Evolutionary conservation across 1,140 invertebrate species (phyloP).

Genomic region (Goniozus legneri): DNA sequence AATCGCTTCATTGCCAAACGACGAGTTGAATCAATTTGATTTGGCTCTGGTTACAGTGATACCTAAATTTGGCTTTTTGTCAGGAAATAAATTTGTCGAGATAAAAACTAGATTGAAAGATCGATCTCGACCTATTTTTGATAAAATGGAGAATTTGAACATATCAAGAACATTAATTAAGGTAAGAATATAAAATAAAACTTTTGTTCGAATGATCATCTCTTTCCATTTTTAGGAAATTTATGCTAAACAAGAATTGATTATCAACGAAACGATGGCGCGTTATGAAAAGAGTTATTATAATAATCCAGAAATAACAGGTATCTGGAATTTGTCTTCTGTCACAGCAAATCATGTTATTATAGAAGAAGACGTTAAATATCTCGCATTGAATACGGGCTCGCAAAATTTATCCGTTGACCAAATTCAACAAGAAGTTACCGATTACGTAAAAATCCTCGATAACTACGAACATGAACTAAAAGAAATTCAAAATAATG

Average conservation of each 20-base stretch:
- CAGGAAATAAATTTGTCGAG: constrained; percentile 24
- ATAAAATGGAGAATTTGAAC: constrained; percentile 22
- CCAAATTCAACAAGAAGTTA: constrained; percentile 13
- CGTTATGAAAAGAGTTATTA: constrained; percentile 18
- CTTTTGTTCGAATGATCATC: too few species aligned
- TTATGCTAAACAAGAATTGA: constrained; percentile 24
- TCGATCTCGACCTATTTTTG: constrained; percentile 10
- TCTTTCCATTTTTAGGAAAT: too few species aligned
- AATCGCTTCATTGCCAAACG: constrained; percentile 17
- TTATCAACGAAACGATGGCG: constrained; percentile 20
- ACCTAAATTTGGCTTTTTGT: constrained; percentile 34
- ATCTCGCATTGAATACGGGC: constrained; percentile 13
- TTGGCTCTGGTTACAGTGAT: constrained; percentile 27
- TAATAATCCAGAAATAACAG: constrained; percentile 10
- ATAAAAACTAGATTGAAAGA: constrained; percentile 21
- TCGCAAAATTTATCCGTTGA: constrained; percentile 6
- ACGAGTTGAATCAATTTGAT: constrained; percentile 23
- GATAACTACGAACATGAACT: constrained; percentile 14
- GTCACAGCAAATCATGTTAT: constrained; percentile 10
- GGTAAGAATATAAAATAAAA: constrained; percentile 17
- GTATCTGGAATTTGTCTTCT: constrained; percentile 19
- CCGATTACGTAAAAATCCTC: constrained; percentile 4
- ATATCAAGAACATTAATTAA: constrained; percentile 21
- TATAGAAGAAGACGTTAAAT: constrained; percentile 12
- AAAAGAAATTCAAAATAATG: constrained; percentile 10